phyloP scores from a whole-genome alignment of 2,797 vertebrate genomes.

The Sarcoramphus papa region DNA sequence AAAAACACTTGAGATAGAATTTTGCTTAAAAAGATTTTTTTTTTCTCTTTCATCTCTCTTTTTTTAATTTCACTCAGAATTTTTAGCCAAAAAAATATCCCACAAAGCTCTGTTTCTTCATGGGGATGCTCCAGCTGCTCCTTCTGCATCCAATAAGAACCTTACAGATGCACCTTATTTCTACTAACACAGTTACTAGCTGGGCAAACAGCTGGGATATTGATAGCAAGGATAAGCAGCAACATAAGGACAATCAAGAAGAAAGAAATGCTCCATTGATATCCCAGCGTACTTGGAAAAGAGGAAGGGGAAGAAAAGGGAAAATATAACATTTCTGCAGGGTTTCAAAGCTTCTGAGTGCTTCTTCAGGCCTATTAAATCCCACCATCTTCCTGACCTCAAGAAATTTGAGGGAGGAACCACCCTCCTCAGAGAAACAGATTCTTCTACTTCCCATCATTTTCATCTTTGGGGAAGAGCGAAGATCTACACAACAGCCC shows the following conservation, averaged over 20 bases:
- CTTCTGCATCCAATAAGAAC: background rate
- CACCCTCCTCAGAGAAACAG: background rate
- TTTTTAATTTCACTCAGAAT: background rate
- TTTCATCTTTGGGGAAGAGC: background rate
- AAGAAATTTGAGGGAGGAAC: background rate
- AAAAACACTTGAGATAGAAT: background rate
- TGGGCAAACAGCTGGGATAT: background rate
- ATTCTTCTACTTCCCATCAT: background rate
- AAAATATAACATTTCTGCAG: background rate
- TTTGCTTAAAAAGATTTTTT: background rate
- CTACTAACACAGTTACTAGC: background rate
- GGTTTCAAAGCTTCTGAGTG: background rate
- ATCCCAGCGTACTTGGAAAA: background rate
- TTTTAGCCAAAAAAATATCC: background rate
- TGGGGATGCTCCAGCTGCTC: background rate
- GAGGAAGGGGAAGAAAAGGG: background rate
- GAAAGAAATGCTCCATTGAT: background rate
- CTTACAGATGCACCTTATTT: background rate
- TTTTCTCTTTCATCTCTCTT: background rate
- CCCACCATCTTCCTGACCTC: background rate
- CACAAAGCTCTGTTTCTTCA: background rate
- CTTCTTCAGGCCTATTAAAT: background rate
- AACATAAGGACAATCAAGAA: background rate
- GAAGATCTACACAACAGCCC: background rate
- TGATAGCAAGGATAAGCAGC: background rate